Evolutionary conservation across 2,113 vertebrate species (phyloP).

Genomic region (Centropus bengalensis): DNA sequence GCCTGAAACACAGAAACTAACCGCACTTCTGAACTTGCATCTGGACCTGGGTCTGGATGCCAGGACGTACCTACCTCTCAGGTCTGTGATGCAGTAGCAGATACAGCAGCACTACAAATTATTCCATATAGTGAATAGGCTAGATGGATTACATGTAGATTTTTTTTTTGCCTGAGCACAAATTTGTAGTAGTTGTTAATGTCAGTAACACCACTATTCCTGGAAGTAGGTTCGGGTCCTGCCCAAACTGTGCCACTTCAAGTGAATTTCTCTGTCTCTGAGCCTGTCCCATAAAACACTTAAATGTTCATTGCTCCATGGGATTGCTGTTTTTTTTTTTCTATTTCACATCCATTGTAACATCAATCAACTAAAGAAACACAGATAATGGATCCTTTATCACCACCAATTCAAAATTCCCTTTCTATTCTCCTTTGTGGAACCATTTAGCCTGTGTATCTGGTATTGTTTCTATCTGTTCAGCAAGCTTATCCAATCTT

Average conservation of each 20-base stretch:
- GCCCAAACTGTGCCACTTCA: neutral
- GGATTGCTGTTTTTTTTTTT: neutral
- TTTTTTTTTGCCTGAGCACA: neutral
- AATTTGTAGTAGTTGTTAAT: neutral
- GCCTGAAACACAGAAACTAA: neutral
- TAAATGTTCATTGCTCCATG: neutral
- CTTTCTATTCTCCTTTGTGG: neutral
- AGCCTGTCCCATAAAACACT: neutral
- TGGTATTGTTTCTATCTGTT: neutral
- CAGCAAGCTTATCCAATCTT: conserved; percentile 41
- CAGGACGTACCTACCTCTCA: neutral
- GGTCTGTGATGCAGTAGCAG: fast-evolving
- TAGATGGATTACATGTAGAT: neutral
- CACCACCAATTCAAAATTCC: neutral
- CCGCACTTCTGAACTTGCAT: neutral
- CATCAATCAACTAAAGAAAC: neutral
- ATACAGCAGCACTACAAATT: neutral
- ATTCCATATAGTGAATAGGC: fast-evolving
- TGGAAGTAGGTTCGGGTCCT: neutral
- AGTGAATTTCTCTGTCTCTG: neutral
- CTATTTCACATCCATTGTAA: neutral
- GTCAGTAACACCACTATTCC: neutral
- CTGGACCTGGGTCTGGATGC: neutral
- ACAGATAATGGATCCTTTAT: neutral
- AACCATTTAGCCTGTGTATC: neutral